A percentile compares a stretch with the other conserved stretches of the same genome.
These are phyloP conservation scores for Trichosurus vulpecula DNA, from an alignment of 2,797 vertebrate species.

Conservation along the genomic window DNA sequence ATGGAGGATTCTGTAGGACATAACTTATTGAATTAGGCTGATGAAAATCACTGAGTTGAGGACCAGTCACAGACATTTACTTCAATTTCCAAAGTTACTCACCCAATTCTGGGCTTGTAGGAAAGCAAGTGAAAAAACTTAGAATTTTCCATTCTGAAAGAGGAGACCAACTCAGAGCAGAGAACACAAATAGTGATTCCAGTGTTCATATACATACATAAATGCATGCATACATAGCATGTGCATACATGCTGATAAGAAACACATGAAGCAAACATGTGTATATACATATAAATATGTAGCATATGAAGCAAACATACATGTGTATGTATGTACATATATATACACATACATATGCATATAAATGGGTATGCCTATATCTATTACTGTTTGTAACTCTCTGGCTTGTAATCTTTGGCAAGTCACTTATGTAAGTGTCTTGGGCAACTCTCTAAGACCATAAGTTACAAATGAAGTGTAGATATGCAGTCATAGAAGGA, in stretches of 20 bases:
- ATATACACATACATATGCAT: too few relatives aligned
- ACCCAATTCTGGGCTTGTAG: neutral
- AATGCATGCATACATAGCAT: too few relatives aligned
- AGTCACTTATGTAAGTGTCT: neutral
- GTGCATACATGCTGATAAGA: too few relatives aligned
- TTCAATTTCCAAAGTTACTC: neutral
- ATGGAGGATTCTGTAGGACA: neutral
- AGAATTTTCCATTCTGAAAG: neutral
- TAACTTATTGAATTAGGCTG: neutral
- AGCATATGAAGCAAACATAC: too few relatives aligned
- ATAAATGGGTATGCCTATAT: neutral
- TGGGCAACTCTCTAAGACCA: neutral
- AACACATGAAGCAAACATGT: too few relatives aligned
- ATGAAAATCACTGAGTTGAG: constrained; percentile 7
- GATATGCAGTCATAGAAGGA: neutral
- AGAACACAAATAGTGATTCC: neutral
- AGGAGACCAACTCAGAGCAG: neutral
- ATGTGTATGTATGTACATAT: too few relatives aligned
- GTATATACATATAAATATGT: too few relatives aligned
- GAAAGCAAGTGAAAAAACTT: neutral
- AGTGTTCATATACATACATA: neutral
- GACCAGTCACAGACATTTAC: neutral
- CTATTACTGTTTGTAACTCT: neutral
- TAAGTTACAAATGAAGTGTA: neutral
- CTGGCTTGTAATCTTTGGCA: neutral